Base-by-base conservation (phyloP, 1,140 invertebrate genomes). In the Wiebesia pumilae region DNA sequence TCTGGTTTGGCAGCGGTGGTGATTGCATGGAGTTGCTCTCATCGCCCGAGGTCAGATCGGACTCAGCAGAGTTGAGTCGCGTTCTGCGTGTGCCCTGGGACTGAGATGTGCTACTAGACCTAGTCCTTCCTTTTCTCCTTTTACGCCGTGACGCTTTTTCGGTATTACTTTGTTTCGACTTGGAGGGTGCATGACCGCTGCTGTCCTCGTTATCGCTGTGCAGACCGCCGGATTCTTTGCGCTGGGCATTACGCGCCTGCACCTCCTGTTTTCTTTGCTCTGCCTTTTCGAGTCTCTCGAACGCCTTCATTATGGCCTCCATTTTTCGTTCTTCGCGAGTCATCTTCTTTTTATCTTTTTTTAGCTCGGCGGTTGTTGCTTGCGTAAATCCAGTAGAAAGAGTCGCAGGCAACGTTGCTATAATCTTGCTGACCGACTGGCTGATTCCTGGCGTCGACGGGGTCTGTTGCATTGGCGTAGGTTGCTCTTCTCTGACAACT, bases 321-420 rank as follows among this genome's bases (percentile, higher is more conserved):
- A 99, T 96, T 94, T 99, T 99, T n/a, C 98, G 95, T 90, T 99
- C 98, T 93, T 99, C 98, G 7, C 98, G 94, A 4, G 97, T 97
- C 96, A 97, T 93, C 92, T 92, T 95, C 91, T 94, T 96, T 87
- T 95, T 96, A 90, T 94, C 95, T 90, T 94, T 96, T 90, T 89
- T 35, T 84, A 83, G 40, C 27, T 82, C 89, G 75, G 24, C 6
- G 33, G 16, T 71, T 62, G 19, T 21, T 19, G 58, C 27, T 27
- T 62, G 58, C 27, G 58, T 24, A 27, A 24, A 4, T 62, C 0
- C 24, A 30, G 21, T 40, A 24, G 71, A 27, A 27, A n/a, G 40
- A 19, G 27, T 27, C 4, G 38, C 14, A 19, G 71, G 10, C 21
- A 35, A 73, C 3, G 38, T 38, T 4, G 38, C 7, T 7, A 43